Evolutionary conservation across 2,888 invertebrate genomes (phyloP), one percentile per base, ranked within the genome.

Genomic region (Lamellibrachia satsuma): DNA sequence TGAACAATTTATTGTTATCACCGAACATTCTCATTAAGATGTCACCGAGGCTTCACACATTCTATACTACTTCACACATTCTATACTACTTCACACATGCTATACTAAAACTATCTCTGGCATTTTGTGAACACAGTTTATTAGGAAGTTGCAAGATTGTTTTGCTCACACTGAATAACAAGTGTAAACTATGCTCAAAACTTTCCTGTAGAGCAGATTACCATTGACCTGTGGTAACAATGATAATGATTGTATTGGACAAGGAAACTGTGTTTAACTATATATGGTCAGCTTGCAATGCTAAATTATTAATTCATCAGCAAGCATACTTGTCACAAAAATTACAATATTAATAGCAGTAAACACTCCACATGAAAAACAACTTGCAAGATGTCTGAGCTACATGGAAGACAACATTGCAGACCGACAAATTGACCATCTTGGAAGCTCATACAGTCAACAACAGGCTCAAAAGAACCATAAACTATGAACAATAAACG

Each of bases 381-480:
- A 75, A 75, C 22, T 75, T 75, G 75, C 75, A 22, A 11, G 15
- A 22, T 6, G 22, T 15, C 75, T 75, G 75, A 22, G 6, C 55
- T 55, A 55, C 55, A 55, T 55, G 55, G 55, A 15, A 75, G 3
- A 75, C 22, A 22, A 75, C 75, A 75, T n/a, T 11, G 75, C 75
- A 22, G 3, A 22, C 75, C 3, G 22, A 75, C 75, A 75, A 75
- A 15, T 4, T 75, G 75, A 75, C 22, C 75, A 75, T 6, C n/a
- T 75, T 75, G 75, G 75, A 75, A 75, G 75, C 75, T 75, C 75
- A 15, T 22, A 75, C 75, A 75, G 75, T 75, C 75, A 75, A 75
- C 75, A 75, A 75, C 75, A 75, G 75, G 75, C 75, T 75, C 75
- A 75, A 75, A 75, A 75, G 75, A 75, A 75, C 75, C 75, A 75